A percentile compares a stretch with the other conserved stretches of the same genome.
These are phyloP conservation scores for Hyles euphorbiae DNA, from an alignment of 1,140 invertebrate genomes.

Conservation along the genomic window DNA sequence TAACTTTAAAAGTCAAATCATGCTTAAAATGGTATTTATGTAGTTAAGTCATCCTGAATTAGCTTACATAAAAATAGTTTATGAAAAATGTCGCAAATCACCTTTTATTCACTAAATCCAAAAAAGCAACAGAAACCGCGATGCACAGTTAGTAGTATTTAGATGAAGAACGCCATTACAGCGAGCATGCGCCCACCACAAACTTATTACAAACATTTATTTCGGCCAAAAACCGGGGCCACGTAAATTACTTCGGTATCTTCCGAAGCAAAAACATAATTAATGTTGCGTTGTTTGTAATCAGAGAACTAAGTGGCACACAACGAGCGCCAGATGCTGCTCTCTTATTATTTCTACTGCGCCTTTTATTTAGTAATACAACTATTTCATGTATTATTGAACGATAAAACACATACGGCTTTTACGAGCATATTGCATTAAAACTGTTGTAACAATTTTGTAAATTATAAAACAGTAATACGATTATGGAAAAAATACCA, in stretches of 20 bases:
- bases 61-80: too few relatives aligned
- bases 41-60: too few relatives aligned
- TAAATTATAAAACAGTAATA: too few relatives aligned
- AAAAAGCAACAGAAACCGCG: neutral
- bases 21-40: too few relatives aligned
- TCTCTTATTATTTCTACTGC: slow-evolving; percentile 29
- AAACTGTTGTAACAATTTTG: too few relatives aligned
- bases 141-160: neutral
- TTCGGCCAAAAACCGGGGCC: slow-evolving; percentile 43
- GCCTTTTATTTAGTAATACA: neutral
- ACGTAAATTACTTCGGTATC: slow-evolving; percentile 54
- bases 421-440: too few relatives aligned
- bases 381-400: neutral
- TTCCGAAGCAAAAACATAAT: slow-evolving; percentile 65
- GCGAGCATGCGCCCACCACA: slow-evolving; percentile 15
- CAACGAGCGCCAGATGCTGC: slow-evolving; percentile 38
- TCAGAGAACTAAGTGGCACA: slow-evolving; percentile 50
- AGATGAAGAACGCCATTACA: slow-evolving; percentile 1
- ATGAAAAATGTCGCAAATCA: too few relatives aligned
- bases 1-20: too few relatives aligned
- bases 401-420: too few relatives aligned
- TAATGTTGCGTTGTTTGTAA: slow-evolving; percentile 61
- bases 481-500: too few relatives aligned
- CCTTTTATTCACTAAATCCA: too few relatives aligned
- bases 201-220: slow-evolving; percentile 59